Base-by-base conservation (phyloP, 2,888 invertebrate genomes). In the Sinodicranocentrus sp. region DNA sequence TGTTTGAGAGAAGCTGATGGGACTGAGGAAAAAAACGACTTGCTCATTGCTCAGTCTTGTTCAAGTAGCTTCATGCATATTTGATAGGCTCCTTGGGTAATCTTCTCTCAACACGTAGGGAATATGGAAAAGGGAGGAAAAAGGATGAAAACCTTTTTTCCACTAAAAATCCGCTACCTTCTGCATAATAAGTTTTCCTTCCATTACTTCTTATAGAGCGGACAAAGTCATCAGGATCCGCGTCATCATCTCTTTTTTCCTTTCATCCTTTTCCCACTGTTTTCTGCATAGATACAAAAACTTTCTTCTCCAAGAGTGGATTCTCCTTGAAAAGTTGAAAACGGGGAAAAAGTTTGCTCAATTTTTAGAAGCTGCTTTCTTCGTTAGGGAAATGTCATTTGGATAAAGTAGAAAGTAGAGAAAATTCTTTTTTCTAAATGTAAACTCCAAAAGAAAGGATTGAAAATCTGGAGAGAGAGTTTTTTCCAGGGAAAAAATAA, bases 21-120 rank as follows among this genome's bases (percentile, higher is more conserved):
- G 75, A 76, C 76, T 82, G 70, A 76, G 71, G 82, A 76, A 76
- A 82, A 59, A 75, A 33, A 65, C 26, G 28, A 44, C 67, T 59
- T 59, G 84, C 84, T 85, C 85, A 86, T 87, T 87, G 78, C 78
- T 82, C 84, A 80, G 59, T 75, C 13, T 82, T 76, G 8, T 33
- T 80, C 71, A 65, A 71, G 71, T 65, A 80, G 86, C 87, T 88
- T 88, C 87, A 88, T 88, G 88, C 87, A 88, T 88, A 88, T 88
- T 88, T 88, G 88, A 88, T 88, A 85, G 86, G 85, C 86, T 85
- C 87, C 33, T 87, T 85, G 87, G 86, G 87, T 88, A 88, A 88
- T 88, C 88, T 88, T 87, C 86, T 86, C 61, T 61, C 26, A 67
- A 43, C 52, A n/a, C 39, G 43, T 59, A 25, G 21, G 33, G 57